Conservation (phyloP, 2,888 invertebrate genomes). For the Coelogynopora nodosa region DNA sequence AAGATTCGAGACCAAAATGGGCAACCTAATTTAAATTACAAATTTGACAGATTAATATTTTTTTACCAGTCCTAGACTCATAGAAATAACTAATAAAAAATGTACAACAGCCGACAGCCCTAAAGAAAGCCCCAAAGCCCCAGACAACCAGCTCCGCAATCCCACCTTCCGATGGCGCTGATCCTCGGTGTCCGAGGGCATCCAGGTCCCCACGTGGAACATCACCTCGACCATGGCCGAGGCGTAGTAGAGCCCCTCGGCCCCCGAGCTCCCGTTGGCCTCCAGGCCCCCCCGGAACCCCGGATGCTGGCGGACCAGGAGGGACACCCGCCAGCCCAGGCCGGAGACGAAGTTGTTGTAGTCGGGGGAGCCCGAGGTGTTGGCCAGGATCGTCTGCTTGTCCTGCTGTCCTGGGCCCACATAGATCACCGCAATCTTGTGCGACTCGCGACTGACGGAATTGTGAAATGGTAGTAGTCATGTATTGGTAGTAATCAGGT, state of each 20-base stretch:
- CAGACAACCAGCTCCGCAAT: too few species aligned
- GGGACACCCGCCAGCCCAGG: conserved; percentile 70
- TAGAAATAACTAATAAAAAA: too few species aligned
- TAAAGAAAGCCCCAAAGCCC: too few species aligned
- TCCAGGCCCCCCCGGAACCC: conserved; percentile 90
- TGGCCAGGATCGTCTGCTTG: conserved; percentile 84
- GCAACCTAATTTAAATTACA: too few species aligned
- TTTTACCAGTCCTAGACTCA: too few species aligned
- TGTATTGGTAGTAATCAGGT: too few species aligned
- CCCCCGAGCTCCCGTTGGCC: conserved; percentile 70
- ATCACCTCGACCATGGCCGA: conserved; percentile 87
- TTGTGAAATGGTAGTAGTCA: too few species aligned
- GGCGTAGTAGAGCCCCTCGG: conserved; percentile 90
- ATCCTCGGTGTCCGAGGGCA: conserved; percentile 76
- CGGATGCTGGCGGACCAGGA: conserved; percentile 87
- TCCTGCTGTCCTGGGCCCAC: conserved; percentile 94
- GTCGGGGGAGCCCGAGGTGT: conserved; percentile 82
- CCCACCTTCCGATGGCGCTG: conserved; percentile 36
- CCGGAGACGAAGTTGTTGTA: conserved; percentile 75
- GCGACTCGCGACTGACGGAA: conserved; percentile 59
- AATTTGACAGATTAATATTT: too few species aligned
- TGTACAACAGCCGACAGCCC: too few species aligned
- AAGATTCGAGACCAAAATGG: too few species aligned
- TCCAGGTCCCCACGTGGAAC: conserved; percentile 93
- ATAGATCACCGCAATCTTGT: conserved; percentile 85